Evolutionary conservation across 1,140 invertebrate genomes (phyloP).

Genomic region (Propsilocerus akamusi): DNA sequence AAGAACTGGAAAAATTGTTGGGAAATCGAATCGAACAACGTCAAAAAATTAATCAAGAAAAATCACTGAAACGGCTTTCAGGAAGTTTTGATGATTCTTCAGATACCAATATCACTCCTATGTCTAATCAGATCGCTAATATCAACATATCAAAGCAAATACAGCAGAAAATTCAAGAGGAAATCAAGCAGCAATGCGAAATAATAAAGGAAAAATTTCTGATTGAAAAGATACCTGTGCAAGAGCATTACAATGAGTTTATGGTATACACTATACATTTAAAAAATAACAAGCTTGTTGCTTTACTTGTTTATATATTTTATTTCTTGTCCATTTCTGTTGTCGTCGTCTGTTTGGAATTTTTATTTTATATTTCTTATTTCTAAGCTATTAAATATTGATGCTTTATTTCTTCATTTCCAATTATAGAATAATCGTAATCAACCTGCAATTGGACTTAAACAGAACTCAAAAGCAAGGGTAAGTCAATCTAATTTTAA

Average conservation of each 20-base stretch:
- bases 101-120: too few species aligned
- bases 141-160: slow-evolving; percentile 16
- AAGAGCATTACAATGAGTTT: slow-evolving; percentile 12
- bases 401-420: slow-evolving; percentile 10
- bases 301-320: too few species aligned
- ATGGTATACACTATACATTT: not conserved
- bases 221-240: slow-evolving; percentile 21
- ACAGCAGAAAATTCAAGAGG: slow-evolving; percentile 23
- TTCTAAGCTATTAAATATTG: not conserved
- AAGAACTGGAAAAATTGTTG: slow-evolving; percentile 21
- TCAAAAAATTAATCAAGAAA: slow-evolving; percentile 8
- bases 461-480: slow-evolving; percentile 54
- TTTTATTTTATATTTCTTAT: not conserved
- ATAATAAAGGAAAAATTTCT: slow-evolving; percentile 24
- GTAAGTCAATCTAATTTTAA: slow-evolving; percentile 30
- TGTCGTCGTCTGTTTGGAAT: not conserved
- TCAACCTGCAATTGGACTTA: slow-evolving; percentile 55
- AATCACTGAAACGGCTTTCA: not conserved
- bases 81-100: not conserved
- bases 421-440: slow-evolving; percentile 51
- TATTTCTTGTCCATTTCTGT: too few species aligned
- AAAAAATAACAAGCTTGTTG: too few species aligned
- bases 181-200: slow-evolving; percentile 23
- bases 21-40: slow-evolving; percentile 18
- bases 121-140: not conserved